phyloP scores from a whole-genome alignment of 2,797 vertebrate species.

The Delichon dasypus region DNA sequence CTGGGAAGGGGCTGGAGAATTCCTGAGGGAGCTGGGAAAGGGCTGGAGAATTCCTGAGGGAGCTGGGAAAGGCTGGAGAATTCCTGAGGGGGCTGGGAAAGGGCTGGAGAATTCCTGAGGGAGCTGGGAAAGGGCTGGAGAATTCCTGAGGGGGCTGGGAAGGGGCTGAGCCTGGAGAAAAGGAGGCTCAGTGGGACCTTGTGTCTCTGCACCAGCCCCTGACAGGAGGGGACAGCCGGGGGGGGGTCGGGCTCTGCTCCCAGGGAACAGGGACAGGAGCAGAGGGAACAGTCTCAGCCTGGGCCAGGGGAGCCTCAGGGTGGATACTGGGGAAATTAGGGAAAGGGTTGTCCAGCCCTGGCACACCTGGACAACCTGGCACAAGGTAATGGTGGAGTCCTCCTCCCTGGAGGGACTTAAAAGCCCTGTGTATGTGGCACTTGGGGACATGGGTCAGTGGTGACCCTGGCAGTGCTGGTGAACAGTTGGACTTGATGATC shows the following conservation, averaged over 20 bases:
- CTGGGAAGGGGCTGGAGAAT: background rate
- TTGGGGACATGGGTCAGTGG: background rate
- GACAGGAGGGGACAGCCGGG: background rate
- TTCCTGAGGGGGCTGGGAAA: background rate
- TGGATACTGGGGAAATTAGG: rapidly evolving
- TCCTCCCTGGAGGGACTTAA: background rate
- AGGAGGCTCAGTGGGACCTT: background rate
- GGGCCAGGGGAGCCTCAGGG: background rate
- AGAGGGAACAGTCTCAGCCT: background rate
- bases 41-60: background rate
- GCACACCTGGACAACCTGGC: background rate
- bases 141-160: background rate
- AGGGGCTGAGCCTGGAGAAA: background rate
- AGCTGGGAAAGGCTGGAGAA: background rate
- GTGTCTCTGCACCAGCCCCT: background rate
- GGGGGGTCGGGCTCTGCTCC: background rate
- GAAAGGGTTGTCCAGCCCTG: background rate
- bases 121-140: background rate
- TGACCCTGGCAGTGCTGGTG: background rate
- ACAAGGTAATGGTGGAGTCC: background rate
- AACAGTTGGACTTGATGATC: background rate
- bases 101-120: background rate
- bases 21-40: too few species aligned
- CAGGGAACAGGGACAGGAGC: background rate
- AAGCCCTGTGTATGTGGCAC: background rate